Base-by-base conservation (phyloP, 2,797 vertebrate species). In the Chaetophractus vellerosus region DNA sequence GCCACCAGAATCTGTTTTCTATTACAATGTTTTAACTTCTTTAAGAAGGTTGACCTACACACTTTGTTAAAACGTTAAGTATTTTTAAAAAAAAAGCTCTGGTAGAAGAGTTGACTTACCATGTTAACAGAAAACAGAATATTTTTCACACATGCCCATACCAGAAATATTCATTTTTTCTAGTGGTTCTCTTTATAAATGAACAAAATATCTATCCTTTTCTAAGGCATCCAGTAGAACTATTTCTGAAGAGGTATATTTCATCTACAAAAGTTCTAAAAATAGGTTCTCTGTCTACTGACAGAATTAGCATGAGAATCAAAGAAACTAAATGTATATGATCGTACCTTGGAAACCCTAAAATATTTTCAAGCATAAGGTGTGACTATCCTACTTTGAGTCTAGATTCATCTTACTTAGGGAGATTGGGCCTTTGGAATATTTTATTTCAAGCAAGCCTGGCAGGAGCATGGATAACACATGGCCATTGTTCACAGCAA, bases 351-450 rank as follows among this genome's bases (percentile, higher is more conserved):
- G 5, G 88, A 93, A 81, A 91, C 9, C 38, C 59, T 83, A 90
- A 92, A 87, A 59, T 92, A 79, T 74, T 95, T 41, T 88, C 52
- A 38, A 76, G 89, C 12, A 24, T n/a, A 90, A 96, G 31, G 36
- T 69, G n/a, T 61, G 38, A 87, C 69, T 84, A 59, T 85, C 92
- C 80, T 94, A 80, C 31, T 90, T 86, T 84, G 33, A 85, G 11
- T 87, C 57, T 79, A 96, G 96, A 88, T 64, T 88, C 59, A 82
- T 78, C 38, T 95, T 78, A 81, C 71, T 91, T 74, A 71, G 24
- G 52, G 18, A 88, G 52, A 80, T 6, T 41, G 5, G 5, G 19
- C 38, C 33, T 90, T 95, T 14, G 59, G 96, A 95, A 68, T 41
- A 36, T 14, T 72, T 95, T 76, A 63, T 48, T 87, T 86, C 83